Evolutionary conservation across 2,888 invertebrate species (phyloP).

Genomic region (Thelaira solivaga): DNA sequence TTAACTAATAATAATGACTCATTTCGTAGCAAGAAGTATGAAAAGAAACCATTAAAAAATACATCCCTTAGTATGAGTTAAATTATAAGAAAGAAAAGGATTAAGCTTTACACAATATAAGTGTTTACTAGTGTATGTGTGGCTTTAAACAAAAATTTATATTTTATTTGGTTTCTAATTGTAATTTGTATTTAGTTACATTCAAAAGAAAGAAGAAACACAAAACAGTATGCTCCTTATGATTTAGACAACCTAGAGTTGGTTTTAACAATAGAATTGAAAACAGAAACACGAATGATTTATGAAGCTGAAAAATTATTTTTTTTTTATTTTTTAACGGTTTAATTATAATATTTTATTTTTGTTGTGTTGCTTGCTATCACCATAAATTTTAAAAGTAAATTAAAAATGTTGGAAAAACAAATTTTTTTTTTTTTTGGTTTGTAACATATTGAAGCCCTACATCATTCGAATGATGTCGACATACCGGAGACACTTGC

Average conservation of each 20-base stretch:
- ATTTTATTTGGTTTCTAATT: constrained; percentile 39
- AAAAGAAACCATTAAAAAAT: constrained; percentile 3
- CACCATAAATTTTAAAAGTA: constrained; percentile 55
- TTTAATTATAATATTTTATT: constrained; percentile 33
- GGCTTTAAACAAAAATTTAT: not conserved
- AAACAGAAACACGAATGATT: constrained; percentile 50
- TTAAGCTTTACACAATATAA: no score
- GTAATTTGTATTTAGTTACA: constrained; percentile 39
- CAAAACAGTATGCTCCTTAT: constrained; percentile 21
- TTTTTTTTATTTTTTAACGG: constrained; percentile 46
- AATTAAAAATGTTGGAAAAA: constrained; percentile 35
- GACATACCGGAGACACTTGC: no score
- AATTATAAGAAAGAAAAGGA: not conserved
- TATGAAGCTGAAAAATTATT: constrained; percentile 59
- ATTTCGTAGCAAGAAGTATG: constrained; percentile 17
- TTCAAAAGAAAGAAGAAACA: constrained; percentile 22
- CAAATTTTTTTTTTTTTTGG: constrained; percentile 2
- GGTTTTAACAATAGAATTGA: not conserved
- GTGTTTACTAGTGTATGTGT: no score
- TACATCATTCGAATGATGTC: no score
- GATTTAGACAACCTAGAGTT: constrained; percentile 39
- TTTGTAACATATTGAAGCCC: not conserved
- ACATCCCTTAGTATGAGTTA: not conserved
- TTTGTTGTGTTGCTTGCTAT: constrained; percentile 4
- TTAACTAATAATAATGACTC: constrained; percentile 40